Evolutionary conservation across 1,140 invertebrate genomes (phyloP).

Genomic region (Rhopalosiphum maidis): DNA sequence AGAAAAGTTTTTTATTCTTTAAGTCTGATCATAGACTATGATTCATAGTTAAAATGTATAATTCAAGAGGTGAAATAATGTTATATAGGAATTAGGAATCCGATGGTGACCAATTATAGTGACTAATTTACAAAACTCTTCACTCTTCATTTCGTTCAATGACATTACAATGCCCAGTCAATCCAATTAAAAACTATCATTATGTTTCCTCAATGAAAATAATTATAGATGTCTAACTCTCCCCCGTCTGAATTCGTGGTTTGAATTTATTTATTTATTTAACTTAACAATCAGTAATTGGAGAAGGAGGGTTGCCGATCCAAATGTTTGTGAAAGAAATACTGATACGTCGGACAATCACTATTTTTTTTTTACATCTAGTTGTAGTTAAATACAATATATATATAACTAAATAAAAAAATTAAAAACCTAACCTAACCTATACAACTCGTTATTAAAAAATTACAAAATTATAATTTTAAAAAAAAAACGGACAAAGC

Average conservation of each 20-base stretch:
- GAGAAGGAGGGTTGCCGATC: not conserved
- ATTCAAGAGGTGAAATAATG: not conserved
- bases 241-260: not conserved
- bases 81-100: not conserved
- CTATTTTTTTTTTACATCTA: not conserved
- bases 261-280: not conserved
- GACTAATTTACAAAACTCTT: not conserved
- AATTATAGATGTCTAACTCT: constrained; percentile 6
- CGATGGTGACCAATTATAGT: not conserved
- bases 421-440: too few relatives aligned
- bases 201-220: constrained; percentile 3
- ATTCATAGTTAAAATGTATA: not conserved
- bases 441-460: too few relatives aligned
- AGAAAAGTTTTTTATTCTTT: not conserved
- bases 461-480: too few relatives aligned
- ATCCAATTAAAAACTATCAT: constrained; percentile 40
- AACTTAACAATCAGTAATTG: not conserved
- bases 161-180: not conserved
- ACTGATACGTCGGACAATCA: not conserved
- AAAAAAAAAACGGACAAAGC: not conserved
- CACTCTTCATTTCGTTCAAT: not conserved
- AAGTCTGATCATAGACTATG: not conserved
- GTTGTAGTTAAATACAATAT: not conserved
- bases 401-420: not conserved
- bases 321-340: not conserved